phyloP scores from a whole-genome alignment of 92 coral and sea anemone genomes.

The Bergia sp. region DNA sequence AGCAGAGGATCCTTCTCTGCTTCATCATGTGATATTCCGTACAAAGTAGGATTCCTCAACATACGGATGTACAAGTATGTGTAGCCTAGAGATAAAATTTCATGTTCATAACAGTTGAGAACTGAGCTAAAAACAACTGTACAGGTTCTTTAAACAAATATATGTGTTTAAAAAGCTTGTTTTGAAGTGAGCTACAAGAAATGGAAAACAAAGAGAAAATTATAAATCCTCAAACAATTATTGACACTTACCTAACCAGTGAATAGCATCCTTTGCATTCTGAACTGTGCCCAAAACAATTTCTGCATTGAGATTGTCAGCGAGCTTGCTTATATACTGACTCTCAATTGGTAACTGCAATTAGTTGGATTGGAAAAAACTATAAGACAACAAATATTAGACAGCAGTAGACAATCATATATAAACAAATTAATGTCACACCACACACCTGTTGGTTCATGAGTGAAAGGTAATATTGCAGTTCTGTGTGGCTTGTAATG shows the following conservation, averaged over 20 bases:
- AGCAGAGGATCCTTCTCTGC: constrained; percentile 85
- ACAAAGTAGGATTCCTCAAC: constrained; percentile 91
- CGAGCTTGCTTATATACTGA: constrained; percentile 90
- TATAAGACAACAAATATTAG: neutral
- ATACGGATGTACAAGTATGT: constrained; percentile 95
- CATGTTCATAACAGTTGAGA: neutral
- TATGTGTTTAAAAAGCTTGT: too few relatives aligned
- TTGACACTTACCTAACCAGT: constrained; percentile 84
- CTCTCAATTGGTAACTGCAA: constrained; percentile 94
- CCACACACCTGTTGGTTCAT: constrained; percentile 95
- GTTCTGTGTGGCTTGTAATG: constrained; percentile 93
- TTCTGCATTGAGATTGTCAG: constrained; percentile 98
- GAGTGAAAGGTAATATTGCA: constrained; percentile 95
- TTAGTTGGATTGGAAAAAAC: neutral
- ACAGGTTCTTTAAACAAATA: too few relatives aligned
- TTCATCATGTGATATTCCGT: constrained; percentile 94
- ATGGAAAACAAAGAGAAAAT: too few relatives aligned
- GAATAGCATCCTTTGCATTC: constrained; percentile 96
- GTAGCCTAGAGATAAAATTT: constrained; percentile 66
- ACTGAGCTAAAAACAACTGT: neutral
- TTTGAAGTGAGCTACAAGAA: too few relatives aligned
- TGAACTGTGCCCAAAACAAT: constrained; percentile 97
- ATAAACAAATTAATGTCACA: neutral
- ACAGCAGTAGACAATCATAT: too few relatives aligned
- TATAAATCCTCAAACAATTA: too few relatives aligned